Percentiles rank a stretch among this genome's conserved stretches.
These are phyloP conservation scores for Gnatocerus cornutus DNA, from an alignment of 2,888 invertebrate species.

Conservation along the genomic window DNA sequence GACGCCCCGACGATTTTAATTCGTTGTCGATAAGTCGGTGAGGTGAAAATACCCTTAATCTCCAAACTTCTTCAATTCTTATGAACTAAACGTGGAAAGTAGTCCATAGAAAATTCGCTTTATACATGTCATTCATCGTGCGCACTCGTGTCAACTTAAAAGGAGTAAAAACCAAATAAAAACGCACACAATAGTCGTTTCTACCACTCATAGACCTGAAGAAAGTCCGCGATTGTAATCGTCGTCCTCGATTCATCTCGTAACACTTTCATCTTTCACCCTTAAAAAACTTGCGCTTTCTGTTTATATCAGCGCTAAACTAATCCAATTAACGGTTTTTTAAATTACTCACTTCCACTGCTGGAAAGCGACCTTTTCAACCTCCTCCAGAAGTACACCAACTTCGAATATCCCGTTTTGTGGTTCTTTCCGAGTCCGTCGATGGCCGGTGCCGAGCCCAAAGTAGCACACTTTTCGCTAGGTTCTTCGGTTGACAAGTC, in stretches of 20 bases:
- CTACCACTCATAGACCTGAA: slow-evolving; percentile 19
- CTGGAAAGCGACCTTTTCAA: slow-evolving; percentile 61
- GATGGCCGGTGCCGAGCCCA: slow-evolving; percentile 51
- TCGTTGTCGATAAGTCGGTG: too few species aligned
- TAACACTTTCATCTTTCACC: slow-evolving; percentile 36
- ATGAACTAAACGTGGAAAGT: too few species aligned
- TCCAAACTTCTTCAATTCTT: too few species aligned
- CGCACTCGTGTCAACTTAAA: background rate
- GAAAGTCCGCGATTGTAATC: slow-evolving; percentile 38
- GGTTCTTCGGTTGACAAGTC: slow-evolving; percentile 55
- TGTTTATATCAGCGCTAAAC: slow-evolving; percentile 5
- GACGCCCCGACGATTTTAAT: too few species aligned
- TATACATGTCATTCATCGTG: too few species aligned
- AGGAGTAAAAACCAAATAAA: background rate
- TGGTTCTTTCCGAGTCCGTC: slow-evolving; percentile 35
- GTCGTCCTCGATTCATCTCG: slow-evolving; percentile 37
- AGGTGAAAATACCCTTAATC: too few species aligned
- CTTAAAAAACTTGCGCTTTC: slow-evolving; percentile 33
- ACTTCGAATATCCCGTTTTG: slow-evolving; percentile 54
- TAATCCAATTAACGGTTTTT: background rate
- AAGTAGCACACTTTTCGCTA: slow-evolving; percentile 42
- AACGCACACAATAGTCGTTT: background rate
- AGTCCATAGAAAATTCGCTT: too few species aligned
- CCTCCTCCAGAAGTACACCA: slow-evolving; percentile 64
- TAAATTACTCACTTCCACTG: slow-evolving; percentile 48